Evolutionary conservation across 2,888 invertebrate genomes (phyloP).

Genomic region (Desoria tigrina): DNA sequence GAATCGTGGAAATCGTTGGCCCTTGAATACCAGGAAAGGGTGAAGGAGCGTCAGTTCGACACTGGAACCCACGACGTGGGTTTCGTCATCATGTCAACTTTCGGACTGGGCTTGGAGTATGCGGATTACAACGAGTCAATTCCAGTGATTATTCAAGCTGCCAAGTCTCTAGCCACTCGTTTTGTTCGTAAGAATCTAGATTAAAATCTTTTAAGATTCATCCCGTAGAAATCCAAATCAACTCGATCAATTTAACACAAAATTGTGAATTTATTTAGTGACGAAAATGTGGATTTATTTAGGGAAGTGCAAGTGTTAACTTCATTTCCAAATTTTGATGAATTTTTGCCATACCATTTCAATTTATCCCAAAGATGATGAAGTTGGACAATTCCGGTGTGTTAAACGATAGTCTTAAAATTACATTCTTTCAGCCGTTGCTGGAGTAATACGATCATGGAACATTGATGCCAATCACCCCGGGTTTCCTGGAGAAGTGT

Average conservation of each 20-base stretch:
- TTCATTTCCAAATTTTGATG: no score
- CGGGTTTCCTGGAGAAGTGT: conserved; percentile 38
- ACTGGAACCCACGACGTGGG: conserved; percentile 50
- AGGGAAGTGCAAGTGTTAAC: no score
- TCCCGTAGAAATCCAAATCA: not conserved
- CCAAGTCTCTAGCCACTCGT: conserved; percentile 43
- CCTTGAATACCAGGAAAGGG: conserved; percentile 39
- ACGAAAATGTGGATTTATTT: no score
- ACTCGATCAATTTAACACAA: conserved; percentile 8
- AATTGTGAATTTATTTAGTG: no score
- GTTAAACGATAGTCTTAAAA: no score
- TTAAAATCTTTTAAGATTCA: not conserved
- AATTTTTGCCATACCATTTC: no score
- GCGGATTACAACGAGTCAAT: conserved; percentile 4
- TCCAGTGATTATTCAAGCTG: conserved; percentile 44
- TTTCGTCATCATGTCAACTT: conserved; percentile 52
- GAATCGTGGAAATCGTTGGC: conserved; percentile 41
- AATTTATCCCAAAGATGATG: no score
- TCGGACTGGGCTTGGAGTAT: conserved; percentile 41
- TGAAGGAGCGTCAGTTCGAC: conserved; percentile 43
- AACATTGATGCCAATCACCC: conserved; percentile 35
- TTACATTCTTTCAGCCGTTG: conserved; percentile 35
- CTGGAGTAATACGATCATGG: conserved; percentile 48
- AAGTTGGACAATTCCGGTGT: no score
- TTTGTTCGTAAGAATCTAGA: conserved; percentile 42